Percentiles rank a stretch among this genome's conserved stretches.
These are phyloP conservation scores for Pangasius sanitwongsei DNA, from an alignment of 2,797 vertebrate genomes.

Conservation along the genomic window DNA sequence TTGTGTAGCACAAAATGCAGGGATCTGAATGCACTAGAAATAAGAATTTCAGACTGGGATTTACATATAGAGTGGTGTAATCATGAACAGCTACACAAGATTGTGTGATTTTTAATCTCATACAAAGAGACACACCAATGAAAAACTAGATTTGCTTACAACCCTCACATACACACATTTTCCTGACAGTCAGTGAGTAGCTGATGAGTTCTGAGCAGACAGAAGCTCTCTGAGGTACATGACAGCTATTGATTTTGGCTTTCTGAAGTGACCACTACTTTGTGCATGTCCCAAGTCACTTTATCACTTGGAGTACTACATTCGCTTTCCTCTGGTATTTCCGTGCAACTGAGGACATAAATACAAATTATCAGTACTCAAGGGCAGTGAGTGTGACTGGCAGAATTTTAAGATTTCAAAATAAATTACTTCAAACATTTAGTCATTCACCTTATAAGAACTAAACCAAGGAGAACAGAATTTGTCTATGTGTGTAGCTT, in stretches of 20 bases:
- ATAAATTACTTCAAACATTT: not conserved
- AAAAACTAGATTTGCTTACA: not conserved
- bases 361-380: not conserved
- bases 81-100: not conserved
- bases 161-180: not conserved
- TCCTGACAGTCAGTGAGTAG: not conserved
- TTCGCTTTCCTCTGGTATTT: not conserved
- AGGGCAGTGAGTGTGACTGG: not conserved
- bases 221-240: not conserved
- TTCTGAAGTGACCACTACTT: not conserved
- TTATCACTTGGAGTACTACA: not conserved
- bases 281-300: not conserved
- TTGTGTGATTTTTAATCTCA: not conserved
- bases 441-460: not conserved
- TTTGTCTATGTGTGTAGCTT: too few species aligned
- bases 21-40: not conserved
- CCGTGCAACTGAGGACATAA: not conserved
- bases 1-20: not conserved
- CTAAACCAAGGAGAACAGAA: not conserved
- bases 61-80: not conserved
- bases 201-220: not conserved
- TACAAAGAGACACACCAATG: not conserved
- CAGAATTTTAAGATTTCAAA: not conserved
- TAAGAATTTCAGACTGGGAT: not conserved
- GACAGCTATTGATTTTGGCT: conserved; percentile 7